phyloP scores from a whole-genome alignment of 2,888 invertebrate genomes.

The Dicranocentrus wangi region DNA sequence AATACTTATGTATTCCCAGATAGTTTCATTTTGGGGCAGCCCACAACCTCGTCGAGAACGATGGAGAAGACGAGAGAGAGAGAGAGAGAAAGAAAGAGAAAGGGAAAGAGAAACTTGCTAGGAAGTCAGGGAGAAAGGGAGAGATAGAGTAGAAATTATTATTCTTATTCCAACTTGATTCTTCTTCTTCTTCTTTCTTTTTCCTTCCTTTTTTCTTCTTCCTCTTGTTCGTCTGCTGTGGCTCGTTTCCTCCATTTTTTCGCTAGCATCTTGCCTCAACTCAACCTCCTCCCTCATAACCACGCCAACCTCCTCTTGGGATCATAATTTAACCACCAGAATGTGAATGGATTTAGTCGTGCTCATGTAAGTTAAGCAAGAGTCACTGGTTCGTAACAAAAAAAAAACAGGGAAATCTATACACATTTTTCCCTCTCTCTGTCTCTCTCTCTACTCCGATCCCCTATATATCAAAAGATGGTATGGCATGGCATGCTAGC shows the following conservation, averaged over 20 bases:
- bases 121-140: no score
- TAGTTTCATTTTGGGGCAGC: not conserved
- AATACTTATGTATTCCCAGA: slow-evolving; percentile 17
- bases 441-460: no score
- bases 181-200: slow-evolving; percentile 14
- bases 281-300: slow-evolving; percentile 9
- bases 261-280: slow-evolving; percentile 10
- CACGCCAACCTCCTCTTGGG: slow-evolving; percentile 36
- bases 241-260: no score
- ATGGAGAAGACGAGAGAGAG: not conserved
- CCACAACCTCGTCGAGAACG: not conserved
- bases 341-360: slow-evolving; percentile 50
- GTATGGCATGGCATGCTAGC: no score
- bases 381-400: slow-evolving; percentile 39
- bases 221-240: not conserved
- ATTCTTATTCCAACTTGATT: slow-evolving; percentile 48
- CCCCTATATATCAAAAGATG: no score
- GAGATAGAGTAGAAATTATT: slow-evolving; percentile 43
- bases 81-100: not conserved
- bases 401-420: slow-evolving; percentile 9
- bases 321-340: slow-evolving; percentile 50
- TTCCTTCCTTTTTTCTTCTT: slow-evolving; percentile 20
- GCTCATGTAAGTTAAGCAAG: slow-evolving; percentile 37
- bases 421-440: not conserved
- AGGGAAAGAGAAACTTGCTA: not conserved